phyloP scores from a whole-genome alignment of 2,797 vertebrate genomes.

The Squalus acanthias region DNA sequence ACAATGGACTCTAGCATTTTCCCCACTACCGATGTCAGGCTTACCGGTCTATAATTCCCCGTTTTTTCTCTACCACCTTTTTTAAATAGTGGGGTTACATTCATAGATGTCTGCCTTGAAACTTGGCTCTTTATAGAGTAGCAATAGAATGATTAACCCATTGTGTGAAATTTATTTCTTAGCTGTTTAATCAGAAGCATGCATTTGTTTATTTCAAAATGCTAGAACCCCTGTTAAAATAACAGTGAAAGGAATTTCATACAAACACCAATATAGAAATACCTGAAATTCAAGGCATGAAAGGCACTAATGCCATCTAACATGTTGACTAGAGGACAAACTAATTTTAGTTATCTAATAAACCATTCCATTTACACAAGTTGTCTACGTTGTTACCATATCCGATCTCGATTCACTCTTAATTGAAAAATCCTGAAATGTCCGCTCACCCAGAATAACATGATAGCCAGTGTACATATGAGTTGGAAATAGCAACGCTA shows the following conservation, averaged over 20 bases:
- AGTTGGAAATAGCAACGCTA: not conserved
- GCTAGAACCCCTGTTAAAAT: not conserved
- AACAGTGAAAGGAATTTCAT: not conserved
- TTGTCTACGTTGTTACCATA: not conserved
- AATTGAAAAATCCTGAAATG: constrained; percentile 15
- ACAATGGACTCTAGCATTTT: no score
- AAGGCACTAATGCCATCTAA: not conserved
- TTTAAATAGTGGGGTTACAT: no score
- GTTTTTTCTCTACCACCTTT: no score
- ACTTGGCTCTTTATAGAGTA: not conserved
- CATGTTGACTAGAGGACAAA: not conserved
- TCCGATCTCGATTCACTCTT: not conserved
- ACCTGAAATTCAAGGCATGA: not conserved
- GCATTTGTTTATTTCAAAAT: not conserved
- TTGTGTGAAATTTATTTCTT: not conserved
- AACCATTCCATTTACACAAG: not conserved
- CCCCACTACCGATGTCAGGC: no score
- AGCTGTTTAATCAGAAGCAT: not conserved
- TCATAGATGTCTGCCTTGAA: not conserved
- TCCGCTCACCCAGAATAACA: not conserved
- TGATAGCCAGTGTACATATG: not conserved
- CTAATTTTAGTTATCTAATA: not conserved
- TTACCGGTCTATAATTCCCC: no score
- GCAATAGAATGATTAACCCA: not conserved
- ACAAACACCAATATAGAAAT: not conserved